Percentiles rank a stretch among this genome's conserved stretches.
phyloP scores from a whole-genome alignment of 2,797 vertebrate genomes.

The Sarcoramphus papa region DNA sequence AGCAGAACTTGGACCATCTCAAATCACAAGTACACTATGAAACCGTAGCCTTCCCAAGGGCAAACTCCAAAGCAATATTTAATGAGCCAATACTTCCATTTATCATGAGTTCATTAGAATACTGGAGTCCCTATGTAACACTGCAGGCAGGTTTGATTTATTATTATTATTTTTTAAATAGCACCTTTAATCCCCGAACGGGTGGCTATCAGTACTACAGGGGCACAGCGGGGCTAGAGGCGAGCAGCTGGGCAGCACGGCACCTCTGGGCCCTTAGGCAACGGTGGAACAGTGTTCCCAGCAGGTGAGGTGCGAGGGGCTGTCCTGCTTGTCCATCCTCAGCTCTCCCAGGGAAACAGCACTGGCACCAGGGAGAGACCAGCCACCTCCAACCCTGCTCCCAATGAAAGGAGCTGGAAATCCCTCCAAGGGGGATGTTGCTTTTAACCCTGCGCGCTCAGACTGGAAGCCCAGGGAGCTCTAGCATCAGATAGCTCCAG shows the following conservation, averaged over 20 bases:
- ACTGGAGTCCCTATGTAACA: background rate
- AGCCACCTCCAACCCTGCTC: background rate
- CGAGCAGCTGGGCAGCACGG: background rate
- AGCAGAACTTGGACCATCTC: background rate
- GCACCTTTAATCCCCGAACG: background rate
- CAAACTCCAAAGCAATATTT: background rate
- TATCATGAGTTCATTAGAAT: background rate
- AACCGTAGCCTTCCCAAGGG: background rate
- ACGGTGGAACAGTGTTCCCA: rapidly evolving
- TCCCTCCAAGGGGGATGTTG: background rate
- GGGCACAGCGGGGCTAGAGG: background rate
- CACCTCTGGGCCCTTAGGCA: background rate
- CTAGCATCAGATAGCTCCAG: background rate
- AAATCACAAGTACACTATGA: background rate
- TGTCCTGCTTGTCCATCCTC: background rate
- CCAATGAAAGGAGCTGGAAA: background rate
- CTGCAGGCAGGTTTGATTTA: background rate
- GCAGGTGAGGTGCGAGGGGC: background rate
- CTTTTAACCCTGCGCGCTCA: background rate
- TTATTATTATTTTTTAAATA: background rate
- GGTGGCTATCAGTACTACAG: background rate
- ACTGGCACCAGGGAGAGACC: background rate
- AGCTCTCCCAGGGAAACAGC: background rate
- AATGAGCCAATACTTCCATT: background rate
- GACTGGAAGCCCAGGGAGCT: background rate